These are phyloP conservation scores for Poecilia picta DNA, from an alignment of 2,797 vertebrate genomes.

Conservation along the genomic window DNA sequence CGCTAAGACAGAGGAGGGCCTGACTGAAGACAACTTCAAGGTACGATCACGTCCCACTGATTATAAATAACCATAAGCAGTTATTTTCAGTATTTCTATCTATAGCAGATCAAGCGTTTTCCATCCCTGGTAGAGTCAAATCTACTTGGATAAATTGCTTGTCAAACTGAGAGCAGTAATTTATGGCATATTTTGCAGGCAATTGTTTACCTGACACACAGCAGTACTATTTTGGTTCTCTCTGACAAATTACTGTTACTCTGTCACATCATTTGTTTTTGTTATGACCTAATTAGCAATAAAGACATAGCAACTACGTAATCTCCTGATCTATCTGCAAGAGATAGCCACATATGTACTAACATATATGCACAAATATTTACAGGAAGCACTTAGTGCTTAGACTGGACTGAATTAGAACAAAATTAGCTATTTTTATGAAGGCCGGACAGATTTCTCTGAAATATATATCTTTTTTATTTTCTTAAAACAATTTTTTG, in stretches of 20 bases:
- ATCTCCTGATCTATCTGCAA: not conserved
- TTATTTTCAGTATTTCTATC: not conserved
- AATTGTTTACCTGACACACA: not conserved
- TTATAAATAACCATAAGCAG: not conserved
- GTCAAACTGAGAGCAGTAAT: not conserved
- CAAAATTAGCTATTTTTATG: not conserved
- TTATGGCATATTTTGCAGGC: not conserved
- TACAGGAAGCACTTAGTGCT: not conserved
- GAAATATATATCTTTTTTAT: not conserved
- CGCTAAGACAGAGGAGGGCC: slow-evolving; percentile 96
- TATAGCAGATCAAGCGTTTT: not conserved
- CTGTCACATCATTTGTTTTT: not conserved
- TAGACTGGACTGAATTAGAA: not conserved
- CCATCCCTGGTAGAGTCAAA: not conserved
- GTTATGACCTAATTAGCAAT: not conserved
- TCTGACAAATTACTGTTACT: not conserved
- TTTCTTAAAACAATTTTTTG: not conserved
- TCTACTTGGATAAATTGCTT: slow-evolving; percentile 5
- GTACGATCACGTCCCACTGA: slow-evolving; percentile 63
- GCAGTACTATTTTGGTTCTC: not conserved
- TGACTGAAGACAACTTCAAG: slow-evolving; percentile 99
- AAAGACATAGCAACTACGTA: not conserved
- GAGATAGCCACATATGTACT: not conserved
- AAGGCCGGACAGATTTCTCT: not conserved
- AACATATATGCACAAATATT: not conserved